These are phyloP conservation scores for Deilephila elpenor DNA, from an alignment of 2,888 invertebrate species.

Conservation along the genomic window DNA sequence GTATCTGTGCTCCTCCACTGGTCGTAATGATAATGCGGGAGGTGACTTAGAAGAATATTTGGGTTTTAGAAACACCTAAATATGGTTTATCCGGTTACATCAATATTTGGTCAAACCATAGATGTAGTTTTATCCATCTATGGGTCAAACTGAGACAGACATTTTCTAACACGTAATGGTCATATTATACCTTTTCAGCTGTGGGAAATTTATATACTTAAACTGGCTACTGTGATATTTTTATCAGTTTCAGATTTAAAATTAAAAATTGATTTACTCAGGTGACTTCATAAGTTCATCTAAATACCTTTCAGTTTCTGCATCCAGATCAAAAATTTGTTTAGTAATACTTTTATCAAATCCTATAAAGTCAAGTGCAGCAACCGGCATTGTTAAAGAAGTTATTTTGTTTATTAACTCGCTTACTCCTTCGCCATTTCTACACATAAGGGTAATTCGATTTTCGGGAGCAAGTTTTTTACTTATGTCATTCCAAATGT, in stretches of 20 bases:
- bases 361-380: slow-evolving; percentile 35
- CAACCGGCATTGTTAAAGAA: slow-evolving; percentile 30
- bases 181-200: too few relatives aligned
- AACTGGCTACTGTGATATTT: too few relatives aligned
- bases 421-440: neutral
- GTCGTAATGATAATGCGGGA: too few relatives aligned
- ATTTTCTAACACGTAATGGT: too few relatives aligned
- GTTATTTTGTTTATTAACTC: neutral
- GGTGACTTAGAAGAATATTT: too few relatives aligned
- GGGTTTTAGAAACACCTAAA: too few relatives aligned
- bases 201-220: too few relatives aligned
- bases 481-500: slow-evolving; percentile 53
- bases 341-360: slow-evolving; percentile 42
- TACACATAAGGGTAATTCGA: slow-evolving; percentile 27
- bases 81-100: too few relatives aligned
- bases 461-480: slow-evolving; percentile 31
- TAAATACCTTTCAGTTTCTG: slow-evolving; percentile 44
- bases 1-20: too few relatives aligned
- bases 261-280: slow-evolving; percentile 16
- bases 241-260: neutral
- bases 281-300: slow-evolving; percentile 39
- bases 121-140: too few relatives aligned
- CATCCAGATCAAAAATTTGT: slow-evolving; percentile 48
- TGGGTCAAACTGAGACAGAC: too few relatives aligned
- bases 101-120: too few relatives aligned